phyloP scores from a whole-genome alignment of 2,888 invertebrate genomes.

The Hesperia comma region DNA sequence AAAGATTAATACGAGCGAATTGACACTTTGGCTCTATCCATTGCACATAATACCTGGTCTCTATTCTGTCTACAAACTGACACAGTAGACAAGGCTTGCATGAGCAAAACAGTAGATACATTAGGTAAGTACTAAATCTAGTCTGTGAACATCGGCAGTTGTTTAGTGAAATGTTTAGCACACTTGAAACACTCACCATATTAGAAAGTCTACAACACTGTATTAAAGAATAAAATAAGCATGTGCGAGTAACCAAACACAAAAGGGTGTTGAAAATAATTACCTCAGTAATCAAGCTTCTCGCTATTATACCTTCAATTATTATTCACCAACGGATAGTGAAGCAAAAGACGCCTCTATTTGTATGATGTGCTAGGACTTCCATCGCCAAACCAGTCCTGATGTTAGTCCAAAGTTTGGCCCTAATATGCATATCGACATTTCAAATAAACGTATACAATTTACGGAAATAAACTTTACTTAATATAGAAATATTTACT shows the following conservation, averaged over 20 bases:
- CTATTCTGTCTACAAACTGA: neutral
- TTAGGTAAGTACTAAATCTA: neutral
- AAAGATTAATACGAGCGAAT: too few relatives aligned
- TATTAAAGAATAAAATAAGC: neutral
- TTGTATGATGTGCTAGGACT: neutral
- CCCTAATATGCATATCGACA: too few relatives aligned
- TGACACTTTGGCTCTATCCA: too few relatives aligned
- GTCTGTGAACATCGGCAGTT: neutral
- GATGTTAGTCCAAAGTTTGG: too few relatives aligned
- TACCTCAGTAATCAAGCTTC: neutral
- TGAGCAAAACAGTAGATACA: too few relatives aligned
- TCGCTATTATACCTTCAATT: neutral
- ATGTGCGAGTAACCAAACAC: neutral
- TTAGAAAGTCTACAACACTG: neutral
- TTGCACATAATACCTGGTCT: too few relatives aligned
- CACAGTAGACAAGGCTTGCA: too few relatives aligned
- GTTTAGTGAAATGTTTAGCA: neutral
- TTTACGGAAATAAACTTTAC: too few relatives aligned
- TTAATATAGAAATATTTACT: too few relatives aligned
- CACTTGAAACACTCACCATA: neutral
- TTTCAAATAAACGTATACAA: too few relatives aligned
- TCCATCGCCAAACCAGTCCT: neutral
- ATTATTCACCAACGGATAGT: neutral
- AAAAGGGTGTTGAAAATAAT: neutral
- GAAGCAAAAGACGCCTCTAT: neutral